Base-by-base conservation (phyloP, 1,140 invertebrate genomes). In the Neodiprion pinetum region DNA sequence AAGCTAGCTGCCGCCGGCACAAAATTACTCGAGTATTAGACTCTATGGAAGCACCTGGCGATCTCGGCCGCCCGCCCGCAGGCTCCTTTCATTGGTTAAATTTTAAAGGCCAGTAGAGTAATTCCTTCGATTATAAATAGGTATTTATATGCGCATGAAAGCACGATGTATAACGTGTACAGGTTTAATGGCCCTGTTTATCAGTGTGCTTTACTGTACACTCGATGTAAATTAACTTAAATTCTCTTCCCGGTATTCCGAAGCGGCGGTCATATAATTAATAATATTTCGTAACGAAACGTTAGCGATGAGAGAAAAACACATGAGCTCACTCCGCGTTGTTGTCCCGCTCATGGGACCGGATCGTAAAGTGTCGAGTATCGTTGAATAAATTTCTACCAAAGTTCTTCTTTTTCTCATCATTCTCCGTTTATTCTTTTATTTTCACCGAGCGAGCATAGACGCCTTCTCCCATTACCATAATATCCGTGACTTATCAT, bases 91-190 rank as follows among this genome's bases (percentile, higher is more conserved):
- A 61, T 61, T 17, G 53, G 53, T 17, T 61, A 40, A 40, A 61
- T 61, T 61, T 9, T 11, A 61, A 61, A 61, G n/a, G 53, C 53
- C 53, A 61, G n/a, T 61, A 61, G 53, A 12, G 53, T 61, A 61
- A 61, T 61, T 61, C n/a, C 53, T 3, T 61, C 7, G 53, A 61
- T 61, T 61, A 61, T 61, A 61, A 61, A 61, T 61, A 61, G 53
- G 53, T 61, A 61, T 61, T 61, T 61, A 61, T 61, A 61, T 61
- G 53, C 28, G 28, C 53, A 61, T 12, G 53, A 61, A 61, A 61
- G n/a, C 53, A 17, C 11, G 53, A 12, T 14, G 53, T 61, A 61
- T 61, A 12, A 12, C 11, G 53, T 40, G 28, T 61, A 61, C 53
- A 14, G 53, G 53, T 61, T 61, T 61, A 61, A 61, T 17, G 53